A percentile compares a stretch with the other conserved stretches of the same genome.
These are phyloP conservation scores for Merodon equestris DNA, from an alignment of 2,888 invertebrate genomes.

Conservation along the genomic window DNA sequence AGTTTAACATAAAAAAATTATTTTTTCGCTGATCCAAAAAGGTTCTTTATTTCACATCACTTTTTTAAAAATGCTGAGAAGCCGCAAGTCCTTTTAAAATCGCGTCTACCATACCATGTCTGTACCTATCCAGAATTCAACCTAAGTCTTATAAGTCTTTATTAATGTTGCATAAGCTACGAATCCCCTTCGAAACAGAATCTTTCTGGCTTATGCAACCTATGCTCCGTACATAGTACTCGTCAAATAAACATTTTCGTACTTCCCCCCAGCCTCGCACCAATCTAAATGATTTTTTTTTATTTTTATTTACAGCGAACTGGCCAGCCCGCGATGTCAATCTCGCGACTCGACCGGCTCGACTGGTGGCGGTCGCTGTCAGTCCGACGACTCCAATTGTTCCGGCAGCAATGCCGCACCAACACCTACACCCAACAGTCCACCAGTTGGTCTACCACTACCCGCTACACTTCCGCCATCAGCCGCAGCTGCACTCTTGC, in stretches of 20 bases:
- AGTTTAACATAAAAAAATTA: too few relatives aligned
- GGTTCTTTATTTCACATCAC: too few relatives aligned
- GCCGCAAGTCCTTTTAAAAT: too few relatives aligned
- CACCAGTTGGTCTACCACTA: conserved; percentile 84
- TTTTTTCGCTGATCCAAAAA: too few relatives aligned
- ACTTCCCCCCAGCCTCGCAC: not conserved
- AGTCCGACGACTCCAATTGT: conserved; percentile 87
- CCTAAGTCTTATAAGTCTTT: too few relatives aligned
- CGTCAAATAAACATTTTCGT: not conserved
- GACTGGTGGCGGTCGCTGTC: conserved; percentile 84
- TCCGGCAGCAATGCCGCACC: conserved; percentile 82
- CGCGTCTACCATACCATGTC: too few relatives aligned
- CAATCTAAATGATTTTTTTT: not conserved
- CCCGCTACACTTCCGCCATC: conserved; percentile 85
- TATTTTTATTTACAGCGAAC: conserved; percentile 84
- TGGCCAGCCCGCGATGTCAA: conserved; percentile 87
- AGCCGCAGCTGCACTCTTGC: conserved; percentile 83
- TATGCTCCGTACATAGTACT: too few relatives aligned
- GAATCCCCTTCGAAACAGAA: too few relatives aligned
- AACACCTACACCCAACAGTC: conserved; percentile 81
- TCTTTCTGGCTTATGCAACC: too few relatives aligned
- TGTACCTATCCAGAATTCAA: too few relatives aligned
- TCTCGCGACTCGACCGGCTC: conserved; percentile 87
- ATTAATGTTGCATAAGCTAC: too few relatives aligned
- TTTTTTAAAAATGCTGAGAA: too few relatives aligned